Percentiles rank a stretch among this genome's conserved stretches.
These are phyloP conservation scores for Archegozetes longisetosus DNA, from an alignment of 1,140 invertebrate genomes.

Conservation along the genomic window DNA sequence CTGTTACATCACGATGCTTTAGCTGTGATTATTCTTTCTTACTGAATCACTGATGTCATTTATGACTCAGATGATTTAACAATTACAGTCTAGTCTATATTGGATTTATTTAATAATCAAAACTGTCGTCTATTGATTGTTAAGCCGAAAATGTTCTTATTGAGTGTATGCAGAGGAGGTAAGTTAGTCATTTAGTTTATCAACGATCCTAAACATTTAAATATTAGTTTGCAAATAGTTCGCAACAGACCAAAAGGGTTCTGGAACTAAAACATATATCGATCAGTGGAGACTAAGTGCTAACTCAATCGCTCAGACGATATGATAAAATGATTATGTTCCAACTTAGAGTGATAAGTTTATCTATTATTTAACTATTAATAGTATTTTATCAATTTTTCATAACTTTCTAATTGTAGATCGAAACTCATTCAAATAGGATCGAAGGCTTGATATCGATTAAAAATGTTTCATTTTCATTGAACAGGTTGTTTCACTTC, in stretches of 20 bases:
- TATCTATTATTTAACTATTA: not conserved
- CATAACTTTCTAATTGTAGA: not conserved
- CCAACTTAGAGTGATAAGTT: not conserved
- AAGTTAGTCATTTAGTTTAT: too few species aligned
- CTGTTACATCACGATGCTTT: not conserved
- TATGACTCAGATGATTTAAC: not conserved
- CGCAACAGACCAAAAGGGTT: not conserved
- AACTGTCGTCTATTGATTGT: not conserved
- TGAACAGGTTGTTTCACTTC: not conserved
- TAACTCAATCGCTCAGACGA: too few species aligned
- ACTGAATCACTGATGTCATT: not conserved
- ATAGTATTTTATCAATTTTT: not conserved
- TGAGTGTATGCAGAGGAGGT: slow-evolving; percentile 5
- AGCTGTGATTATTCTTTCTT: not conserved
- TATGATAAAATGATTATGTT: too few species aligned
- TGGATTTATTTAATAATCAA: not conserved
- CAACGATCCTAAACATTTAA: too few species aligned
- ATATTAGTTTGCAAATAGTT: not conserved
- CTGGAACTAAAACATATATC: too few species aligned
- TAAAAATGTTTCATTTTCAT: too few species aligned
- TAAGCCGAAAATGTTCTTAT: slow-evolving; percentile 10
- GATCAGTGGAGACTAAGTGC: too few species aligned
- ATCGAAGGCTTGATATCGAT: too few species aligned
- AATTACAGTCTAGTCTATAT: not conserved
- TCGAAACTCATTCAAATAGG: not conserved